A percentile compares a stretch with the other conserved stretches of the same genome.
Evolutionary conservation across 2,113 vertebrate genomes (phyloP).

Genomic region (Oryzias celebensis): DNA sequence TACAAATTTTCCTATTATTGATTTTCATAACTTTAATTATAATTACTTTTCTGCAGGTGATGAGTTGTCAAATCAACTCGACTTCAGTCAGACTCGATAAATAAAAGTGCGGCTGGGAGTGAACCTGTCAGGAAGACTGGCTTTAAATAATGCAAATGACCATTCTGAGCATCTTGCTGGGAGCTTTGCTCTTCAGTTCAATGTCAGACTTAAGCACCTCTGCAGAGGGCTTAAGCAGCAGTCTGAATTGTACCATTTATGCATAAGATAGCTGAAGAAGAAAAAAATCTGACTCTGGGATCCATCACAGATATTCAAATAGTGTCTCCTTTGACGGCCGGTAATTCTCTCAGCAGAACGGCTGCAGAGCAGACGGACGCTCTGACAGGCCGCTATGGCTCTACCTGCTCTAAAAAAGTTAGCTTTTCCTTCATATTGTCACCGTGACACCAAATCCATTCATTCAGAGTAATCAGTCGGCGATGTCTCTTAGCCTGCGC

Average conservation of each 20-base stretch:
- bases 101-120: conserved; percentile 5
- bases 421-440: conserved; percentile 39
- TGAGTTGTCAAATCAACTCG: neutral
- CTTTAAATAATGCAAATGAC: conserved; percentile 53
- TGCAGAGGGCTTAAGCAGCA: conserved; percentile 54
- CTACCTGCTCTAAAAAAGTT: conserved; percentile 40
- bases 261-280: conserved; percentile 50
- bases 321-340: conserved; percentile 45
- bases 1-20: no score
- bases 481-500: conserved; percentile 30
- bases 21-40: no score
- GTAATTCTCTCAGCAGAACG: conserved; percentile 56
- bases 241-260: conserved; percentile 65
- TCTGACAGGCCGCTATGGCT: conserved; percentile 46
- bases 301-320: conserved; percentile 63
- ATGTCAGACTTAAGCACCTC: conserved; percentile 65
- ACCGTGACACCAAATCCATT: conserved; percentile 49
- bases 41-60: no score
- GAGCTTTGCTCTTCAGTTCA: conserved; percentile 58
- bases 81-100: neutral
- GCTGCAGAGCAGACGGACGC: conserved; percentile 45
- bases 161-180: conserved; percentile 24
- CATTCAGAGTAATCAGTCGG: conserved; percentile 54
- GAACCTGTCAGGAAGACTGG: conserved; percentile 7
- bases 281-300: conserved; percentile 49